Base-by-base conservation (phyloP, 2,113 vertebrate genomes). In the Anthoscopus minutus region DNA sequence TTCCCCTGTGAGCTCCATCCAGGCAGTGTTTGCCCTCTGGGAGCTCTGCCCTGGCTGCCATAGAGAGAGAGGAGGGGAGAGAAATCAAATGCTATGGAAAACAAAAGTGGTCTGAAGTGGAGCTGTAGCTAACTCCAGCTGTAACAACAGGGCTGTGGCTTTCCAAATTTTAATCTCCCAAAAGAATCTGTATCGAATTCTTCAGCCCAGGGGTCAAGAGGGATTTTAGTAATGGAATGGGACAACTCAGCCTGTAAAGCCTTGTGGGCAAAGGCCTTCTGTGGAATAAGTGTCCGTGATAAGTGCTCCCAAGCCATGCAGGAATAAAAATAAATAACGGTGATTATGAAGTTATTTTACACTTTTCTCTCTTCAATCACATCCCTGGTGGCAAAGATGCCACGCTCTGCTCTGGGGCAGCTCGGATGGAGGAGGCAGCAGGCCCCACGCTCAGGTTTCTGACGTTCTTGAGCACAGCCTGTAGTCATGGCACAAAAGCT, bases 141-240 rank as follows among this genome's bases (percentile, higher is more conserved):
- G 94, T 93, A 96, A 93, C 85, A 94, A 96, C 92, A 95, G 78
- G 35, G 53, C 45, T 77, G 81, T 76, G n/a, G 65, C 27, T 91
- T 97, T 96, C 93, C 82, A 94, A 93, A 92, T 92, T 96, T 93
- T 95, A 94, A 93, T 96, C 85, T 93, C 72, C 60, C 51, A 6
- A 38, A 94, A 89, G 79, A 88, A 94, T 96, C 85, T 95, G 60
- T 93, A 94, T 96, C 56, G 60, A 92, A 92, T 95, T 96, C 47
- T 97, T 95, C 69, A 94, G 56, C 60, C 56, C 22, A 58, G 50
- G 42, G 85, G 89, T 96, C 81, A 90, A 83, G 86, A 71, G 51
- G 31, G 44, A 81, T 92, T 95, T 96, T 51, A 67, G 40, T 91
- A 86, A 77, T 78, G 85, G 85, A 92, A 88, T 74, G 76, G 85